These are phyloP conservation scores for Serinus canaria DNA, from an alignment of 2,113 vertebrate genomes.

Conservation along the genomic window DNA sequence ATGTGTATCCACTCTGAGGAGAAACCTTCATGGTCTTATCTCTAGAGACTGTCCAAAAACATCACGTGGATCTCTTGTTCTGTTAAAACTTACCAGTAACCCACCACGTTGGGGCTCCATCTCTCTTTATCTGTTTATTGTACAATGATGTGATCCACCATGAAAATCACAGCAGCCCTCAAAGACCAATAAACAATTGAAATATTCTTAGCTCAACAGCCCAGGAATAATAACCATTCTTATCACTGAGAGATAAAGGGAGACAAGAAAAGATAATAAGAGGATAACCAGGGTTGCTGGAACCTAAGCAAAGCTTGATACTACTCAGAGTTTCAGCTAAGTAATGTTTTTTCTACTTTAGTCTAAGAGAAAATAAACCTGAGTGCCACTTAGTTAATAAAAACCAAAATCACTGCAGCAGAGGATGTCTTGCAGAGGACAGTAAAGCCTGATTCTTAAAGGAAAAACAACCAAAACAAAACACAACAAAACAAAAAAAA, in stretches of 20 bases:
- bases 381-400: background rate
- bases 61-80: background rate
- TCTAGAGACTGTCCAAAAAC: background rate
- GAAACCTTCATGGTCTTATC: background rate
- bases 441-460: background rate
- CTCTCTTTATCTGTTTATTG: slow-evolving; percentile 32
- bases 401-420: background rate
- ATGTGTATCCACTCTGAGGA: background rate
- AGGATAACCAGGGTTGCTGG: background rate
- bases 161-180: background rate
- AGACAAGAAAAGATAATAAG: slow-evolving; percentile 11
- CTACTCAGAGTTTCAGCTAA: background rate
- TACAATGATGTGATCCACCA: slow-evolving; percentile 14
- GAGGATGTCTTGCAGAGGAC: background rate
- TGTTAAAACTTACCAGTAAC: slow-evolving; percentile 18
- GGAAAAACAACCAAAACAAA: background rate
- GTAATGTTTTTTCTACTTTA: background rate
- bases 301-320: background rate
- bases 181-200: slow-evolving; percentile 36
- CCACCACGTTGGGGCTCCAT: background rate
- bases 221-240: slow-evolving; percentile 45
- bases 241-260: slow-evolving; percentile 6
- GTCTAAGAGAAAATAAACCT: slow-evolving; percentile 7
- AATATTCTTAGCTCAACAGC: background rate
- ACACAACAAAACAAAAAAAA: background rate